A percentile compares a stretch with the other conserved stretches of the same genome.
phyloP scores from a whole-genome alignment of 2,797 vertebrate genomes.

The Paguma larvata region DNA sequence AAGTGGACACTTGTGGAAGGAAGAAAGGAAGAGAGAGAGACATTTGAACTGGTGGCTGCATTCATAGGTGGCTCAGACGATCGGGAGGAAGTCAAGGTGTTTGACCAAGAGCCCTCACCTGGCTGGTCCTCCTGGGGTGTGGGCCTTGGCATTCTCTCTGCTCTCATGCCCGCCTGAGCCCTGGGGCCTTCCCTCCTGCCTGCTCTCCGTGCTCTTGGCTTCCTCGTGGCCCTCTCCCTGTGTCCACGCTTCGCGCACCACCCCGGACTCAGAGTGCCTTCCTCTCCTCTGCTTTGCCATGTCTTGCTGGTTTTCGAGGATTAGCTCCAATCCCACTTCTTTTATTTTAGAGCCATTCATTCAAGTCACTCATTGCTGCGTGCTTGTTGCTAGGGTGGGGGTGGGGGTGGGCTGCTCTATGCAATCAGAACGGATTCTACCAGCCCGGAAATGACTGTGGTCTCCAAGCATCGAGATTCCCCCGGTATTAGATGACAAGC shows the following conservation, averaged over 20 bases:
- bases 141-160: neutral
- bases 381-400: neutral
- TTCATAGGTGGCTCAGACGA: neutral
- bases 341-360: neutral
- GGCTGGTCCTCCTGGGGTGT: no score
- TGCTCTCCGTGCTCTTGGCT: neutral
- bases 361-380: neutral
- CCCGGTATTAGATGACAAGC: no score
- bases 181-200: neutral
- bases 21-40: neutral
- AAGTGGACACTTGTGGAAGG: neutral
- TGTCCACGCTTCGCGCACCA: neutral
- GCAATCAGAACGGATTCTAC: neutral
- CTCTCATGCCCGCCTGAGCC: neutral
- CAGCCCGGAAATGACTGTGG: neutral
- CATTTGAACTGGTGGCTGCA: rapidly evolving
- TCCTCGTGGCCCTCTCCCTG: neutral
- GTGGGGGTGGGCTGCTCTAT: neutral
- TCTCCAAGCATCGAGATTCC: neutral
- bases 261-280: neutral
- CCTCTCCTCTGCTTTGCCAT: neutral
- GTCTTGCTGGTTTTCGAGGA: neutral
- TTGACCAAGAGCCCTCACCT: neutral
- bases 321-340: neutral
- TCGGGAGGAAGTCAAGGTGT: neutral